Base-by-base conservation (phyloP, 2,797 vertebrate species). In the Falco columbarius region DNA sequence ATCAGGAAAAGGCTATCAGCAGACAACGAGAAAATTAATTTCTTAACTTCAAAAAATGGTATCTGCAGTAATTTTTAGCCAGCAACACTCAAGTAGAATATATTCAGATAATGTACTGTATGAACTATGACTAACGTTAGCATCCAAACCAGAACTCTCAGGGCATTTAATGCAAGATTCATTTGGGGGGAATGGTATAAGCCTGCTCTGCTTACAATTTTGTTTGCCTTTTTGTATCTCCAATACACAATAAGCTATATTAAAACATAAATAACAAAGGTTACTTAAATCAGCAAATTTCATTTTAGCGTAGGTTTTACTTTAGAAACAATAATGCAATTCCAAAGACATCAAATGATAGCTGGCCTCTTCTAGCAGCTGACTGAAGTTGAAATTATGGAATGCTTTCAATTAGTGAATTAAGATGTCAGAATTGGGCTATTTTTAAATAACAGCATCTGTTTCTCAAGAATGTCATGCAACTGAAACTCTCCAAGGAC, bases 371-470 rank as follows among this genome's bases (percentile, higher is more conserved):
- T 71, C 82, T 76, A 74, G 92, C 55, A 95, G 91, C 67, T 91
- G 75, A 15, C 83, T 83, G 71, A 91, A 66, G 36, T 75, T 87
- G 89, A 70, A 81, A 62, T 71, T 55, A 70, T 7, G 54, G 22
- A 75, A 76, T 34, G 14, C 24, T 74, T 74, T 71, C 76, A 67
- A n/a, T 66, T 72, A 76, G 44, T 72, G 11, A 90, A 91, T 80
- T 95, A 91, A 93, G 86, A 93, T 72, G 95, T 93, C 72, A 95
- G 77, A 93, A 94, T 67, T 22, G 30, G 79, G 61, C 29, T 77
- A n/a, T 73, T 91, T 95, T 89, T 94, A 94, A 87, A 94, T 55
- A 95, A n/a, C 40, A 7, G 42, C 80, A 65, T 92, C 94, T 92
- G 84, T 89, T 94, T 90, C 86, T 90, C 4, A 2, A 65, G 24